These are phyloP conservation scores for Heliconius nattereri DNA, from an alignment of 1,140 invertebrate species.

Conservation along the genomic window DNA sequence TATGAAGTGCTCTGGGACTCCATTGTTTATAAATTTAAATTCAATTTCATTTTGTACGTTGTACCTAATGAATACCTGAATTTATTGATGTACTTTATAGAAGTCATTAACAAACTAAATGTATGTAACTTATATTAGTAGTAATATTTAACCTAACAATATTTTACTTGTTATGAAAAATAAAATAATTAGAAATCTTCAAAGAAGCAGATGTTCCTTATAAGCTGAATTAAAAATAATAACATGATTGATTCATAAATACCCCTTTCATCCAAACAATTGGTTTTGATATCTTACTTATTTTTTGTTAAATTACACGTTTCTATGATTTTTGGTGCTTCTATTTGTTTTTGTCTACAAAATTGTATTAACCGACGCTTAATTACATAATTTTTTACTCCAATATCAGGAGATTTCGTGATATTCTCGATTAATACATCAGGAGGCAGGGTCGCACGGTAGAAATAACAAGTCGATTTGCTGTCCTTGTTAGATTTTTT, in stretches of 20 bases:
- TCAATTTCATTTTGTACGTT: constrained; percentile 11
- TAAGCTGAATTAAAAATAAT: constrained; percentile 71
- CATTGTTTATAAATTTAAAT: constrained; percentile 27
- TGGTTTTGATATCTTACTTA: constrained; percentile 70
- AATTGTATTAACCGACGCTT: constrained; percentile 51
- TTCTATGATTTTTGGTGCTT: constrained; percentile 51
- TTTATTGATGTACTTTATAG: not conserved
- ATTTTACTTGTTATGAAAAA: not conserved
- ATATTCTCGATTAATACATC: constrained; percentile 57
- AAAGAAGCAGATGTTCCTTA: constrained; percentile 57
- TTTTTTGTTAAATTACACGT: constrained; percentile 65
- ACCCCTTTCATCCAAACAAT: constrained; percentile 64
- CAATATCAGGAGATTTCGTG: constrained; percentile 54
- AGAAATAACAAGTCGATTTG: constrained; percentile 35
- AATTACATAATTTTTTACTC: constrained; percentile 43
- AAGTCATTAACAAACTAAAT: not conserved
- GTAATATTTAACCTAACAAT: constrained; percentile 1
- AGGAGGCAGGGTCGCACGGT: constrained; percentile 30
- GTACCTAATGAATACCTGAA: not conserved
- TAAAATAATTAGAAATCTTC: not conserved
- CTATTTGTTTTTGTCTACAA: constrained; percentile 27
- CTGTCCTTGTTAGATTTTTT: constrained; percentile 43
- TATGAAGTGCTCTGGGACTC: constrained; percentile 39
- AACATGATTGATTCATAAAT: constrained; percentile 70
- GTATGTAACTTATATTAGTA: not conserved